Base-by-base conservation (phyloP, 1,140 invertebrate species). In the Protaetia brevitarsis region DNA sequence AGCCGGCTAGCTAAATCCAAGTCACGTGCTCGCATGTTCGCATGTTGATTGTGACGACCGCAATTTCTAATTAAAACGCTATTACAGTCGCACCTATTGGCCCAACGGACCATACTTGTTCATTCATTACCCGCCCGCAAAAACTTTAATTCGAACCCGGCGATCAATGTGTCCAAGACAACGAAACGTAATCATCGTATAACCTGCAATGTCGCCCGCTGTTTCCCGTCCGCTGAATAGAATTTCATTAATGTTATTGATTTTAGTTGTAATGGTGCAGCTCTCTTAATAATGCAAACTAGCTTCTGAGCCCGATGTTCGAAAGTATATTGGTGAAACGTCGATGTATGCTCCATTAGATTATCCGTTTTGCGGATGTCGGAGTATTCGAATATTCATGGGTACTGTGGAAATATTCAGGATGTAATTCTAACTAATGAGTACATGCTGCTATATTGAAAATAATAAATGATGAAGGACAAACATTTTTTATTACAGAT, bases 131-230 rank as follows among this genome's bases (percentile, higher is more conserved):
- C 41, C 41, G n/a, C 23, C 41, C 13, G 41, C 41, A 45, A 45
- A 45, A 45, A 45, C 41, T 45, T 45, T 45, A 45, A 45, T 45
- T 45, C 41, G 41, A 45, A 45, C 41, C 23, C 41, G 23, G 23
- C 41, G 41, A 45, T 45, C 41, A 45, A 45, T 45, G 19, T 45
- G 41, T 45, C 41, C 41, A 45, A 45, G 41, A 45, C 41, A 45
- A 45, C 41, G 41, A 45, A 45, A 45, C 41, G 41, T 45, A 45
- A 45, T 45, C 41, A 45, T 45, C 41, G 41, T 45, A 45, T 45
- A 45, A 23, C 41, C 23, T 23, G 41, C 16, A 19, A 45, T 45
- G 41, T 45, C 41, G 41, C 13, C 41, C 13, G 10, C 6, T 45
- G 13, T 23, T 21, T 8, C 10, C n/a, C 41, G 41, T 13, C 8